These are phyloP conservation scores for Virgularia gustaviana DNA, from an alignment of 92 coral and sea anemone species.

Conservation along the genomic window DNA sequence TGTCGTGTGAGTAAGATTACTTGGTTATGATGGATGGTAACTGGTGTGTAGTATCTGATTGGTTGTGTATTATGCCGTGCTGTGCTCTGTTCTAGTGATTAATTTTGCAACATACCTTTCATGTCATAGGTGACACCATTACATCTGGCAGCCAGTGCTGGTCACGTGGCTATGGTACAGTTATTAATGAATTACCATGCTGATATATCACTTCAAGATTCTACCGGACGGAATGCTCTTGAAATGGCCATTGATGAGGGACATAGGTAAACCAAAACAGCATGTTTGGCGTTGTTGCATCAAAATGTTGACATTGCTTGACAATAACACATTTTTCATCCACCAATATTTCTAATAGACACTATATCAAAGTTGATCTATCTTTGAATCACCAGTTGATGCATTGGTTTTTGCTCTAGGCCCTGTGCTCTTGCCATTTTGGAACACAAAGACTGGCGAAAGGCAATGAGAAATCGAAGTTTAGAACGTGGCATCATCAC, in stretches of 20 bases:
- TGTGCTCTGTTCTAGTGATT: too few species aligned
- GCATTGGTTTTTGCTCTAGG: conserved; percentile 32
- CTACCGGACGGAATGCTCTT: conserved; percentile 83
- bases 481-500: conserved; percentile 64
- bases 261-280: conserved; percentile 60
- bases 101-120: not conserved
- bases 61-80: not conserved
- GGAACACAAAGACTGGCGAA: conserved; percentile 71
- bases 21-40: not conserved
- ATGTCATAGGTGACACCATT: conserved; percentile 83
- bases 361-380: not conserved
- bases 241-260: conserved; percentile 88
- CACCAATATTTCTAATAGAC: not conserved
- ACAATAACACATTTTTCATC: not conserved
- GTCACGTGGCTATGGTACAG: conserved; percentile 71
- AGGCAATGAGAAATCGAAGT: conserved; percentile 67
- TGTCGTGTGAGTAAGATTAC: conserved; percentile 57
- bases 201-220: conserved; percentile 69
- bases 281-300: too few species aligned
- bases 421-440: conserved; percentile 75
- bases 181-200: conserved; percentile 69
- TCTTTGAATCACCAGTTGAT: too few species aligned
- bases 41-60: not conserved
- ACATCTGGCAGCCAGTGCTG: conserved; percentile 79
- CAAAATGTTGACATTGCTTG: too few species aligned